Base-by-base conservation (phyloP, 30 jellyfish, hydroid and myxozoan species). In the Haliclystus octoradiatus region DNA sequence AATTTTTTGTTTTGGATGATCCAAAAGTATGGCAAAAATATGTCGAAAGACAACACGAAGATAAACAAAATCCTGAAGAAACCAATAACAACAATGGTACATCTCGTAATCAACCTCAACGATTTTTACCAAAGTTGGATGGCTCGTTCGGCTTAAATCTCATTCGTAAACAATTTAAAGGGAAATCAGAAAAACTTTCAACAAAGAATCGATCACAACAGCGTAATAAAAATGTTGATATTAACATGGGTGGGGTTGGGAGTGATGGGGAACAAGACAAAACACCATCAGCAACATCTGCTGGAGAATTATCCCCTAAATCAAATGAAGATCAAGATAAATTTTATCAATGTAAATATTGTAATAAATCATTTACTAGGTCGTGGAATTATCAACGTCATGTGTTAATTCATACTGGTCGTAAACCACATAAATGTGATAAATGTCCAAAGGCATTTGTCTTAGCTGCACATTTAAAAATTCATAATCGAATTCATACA, bases 311-410 rank as follows among this genome's bases (percentile, higher is more conserved):
- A 0, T 88, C 97, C n/a, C 97, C 97, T 1, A 88, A 88, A 66
- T 62, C 80, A 28, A 77, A 70, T 52, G 95, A 88, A 23, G 96
- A 79, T 13, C 72, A 70, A 71, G 97, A 88, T 22, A 88, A 88
- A 66, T 76, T 88, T 26, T 88, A 80, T 34, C 95, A 88, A 40
- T 88, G 97, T 52, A 86, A 80, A 52, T 88, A 70, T 49, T 88
- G 97, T 62, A 71, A 64, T 63, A 88, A 88, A 40, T 81, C 86
- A 9, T 88, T 88, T 73, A 80, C 97, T 0, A 72, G 97, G 1
- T 80, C 95, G 3, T 88, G 97, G 97, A 88, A 88, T 78, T 88
- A 73, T 71, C 97, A 88, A 71, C 88, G 97, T 28, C 97, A 88
- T 52, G 97, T 88, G 27, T 72, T 88, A 7, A 88, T 88, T 22